phyloP scores from a whole-genome alignment of 2,888 invertebrate species.

The Agrochola litura region DNA sequence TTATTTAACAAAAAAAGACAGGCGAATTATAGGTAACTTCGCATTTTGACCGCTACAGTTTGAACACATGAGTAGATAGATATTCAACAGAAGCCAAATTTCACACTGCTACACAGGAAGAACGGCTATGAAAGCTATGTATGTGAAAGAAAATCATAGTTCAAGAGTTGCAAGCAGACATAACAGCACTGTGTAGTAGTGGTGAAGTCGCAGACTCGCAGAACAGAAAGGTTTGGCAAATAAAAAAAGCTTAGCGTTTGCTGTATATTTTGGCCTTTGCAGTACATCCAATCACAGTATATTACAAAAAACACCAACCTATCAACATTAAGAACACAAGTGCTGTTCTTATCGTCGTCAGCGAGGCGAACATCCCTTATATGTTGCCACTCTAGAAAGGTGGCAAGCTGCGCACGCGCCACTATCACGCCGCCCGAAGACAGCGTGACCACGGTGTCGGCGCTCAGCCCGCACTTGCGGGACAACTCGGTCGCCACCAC shows the following conservation, averaged over 20 bases:
- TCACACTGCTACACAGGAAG: not conserved
- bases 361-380: constrained; percentile 90
- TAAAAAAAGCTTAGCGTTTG: not conserved
- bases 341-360: constrained; percentile 90
- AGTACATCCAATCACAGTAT: not conserved
- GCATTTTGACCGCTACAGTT: not conserved
- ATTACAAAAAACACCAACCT: constrained; percentile 83
- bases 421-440: constrained; percentile 90
- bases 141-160: not conserved
- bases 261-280: not conserved
- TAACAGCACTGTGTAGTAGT: not conserved
- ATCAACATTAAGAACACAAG: constrained; percentile 91
- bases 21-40: not conserved
- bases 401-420: constrained; percentile 86
- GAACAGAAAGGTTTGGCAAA: not conserved
- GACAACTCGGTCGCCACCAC: constrained; percentile 92
- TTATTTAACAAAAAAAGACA: not conserved
- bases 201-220: not conserved
- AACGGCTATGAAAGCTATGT: not conserved
- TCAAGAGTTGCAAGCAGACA: not conserved
- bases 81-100: not conserved
- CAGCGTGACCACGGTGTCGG: constrained; percentile 90
- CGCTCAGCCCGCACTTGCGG: constrained; percentile 90
- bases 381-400: constrained; percentile 91
- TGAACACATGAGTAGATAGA: not conserved